Conservation (phyloP, 30 jellyfish, hydroid and myxozoan genomes). For the Aurelia aurita complex sp. Pacific region DNA sequence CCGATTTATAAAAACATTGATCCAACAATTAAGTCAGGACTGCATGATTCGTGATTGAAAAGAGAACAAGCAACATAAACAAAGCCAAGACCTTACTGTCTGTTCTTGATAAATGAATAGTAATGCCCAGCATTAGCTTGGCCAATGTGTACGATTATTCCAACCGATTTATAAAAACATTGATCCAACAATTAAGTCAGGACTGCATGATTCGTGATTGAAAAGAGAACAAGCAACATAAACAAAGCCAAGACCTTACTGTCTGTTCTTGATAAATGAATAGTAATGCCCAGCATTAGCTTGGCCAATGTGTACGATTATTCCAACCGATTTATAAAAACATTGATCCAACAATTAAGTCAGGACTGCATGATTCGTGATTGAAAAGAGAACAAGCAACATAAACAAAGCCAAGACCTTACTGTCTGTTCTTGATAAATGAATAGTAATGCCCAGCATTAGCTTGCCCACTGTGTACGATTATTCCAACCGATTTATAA, state of each 20-base stretch:
- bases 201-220: too few species aligned
- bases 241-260: background rate
- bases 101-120: conserved; percentile 85
- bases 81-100: conserved; percentile 28
- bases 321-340: conserved; percentile 90
- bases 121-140: conserved; percentile 99
- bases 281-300: conserved; percentile 99
- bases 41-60: too few species aligned
- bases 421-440: conserved; percentile 84
- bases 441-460: conserved; percentile 98
- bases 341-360: conserved; percentile 47
- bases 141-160: conserved; percentile 97
- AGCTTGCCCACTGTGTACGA: conserved; percentile 98
- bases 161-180: conserved; percentile 84
- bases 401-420: too few species aligned
- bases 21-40: background rate
- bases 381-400: too few species aligned
- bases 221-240: too few species aligned
- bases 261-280: conserved; percentile 87
- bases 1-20: conserved; percentile 81
- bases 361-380: too few species aligned
- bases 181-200: conserved; percentile 37
- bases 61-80: too few species aligned
- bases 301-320: conserved; percentile 96
- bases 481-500: conserved; percentile 92